Conservation (phyloP, 2,888 invertebrate genomes). For the Masnerella sp. region DNA sequence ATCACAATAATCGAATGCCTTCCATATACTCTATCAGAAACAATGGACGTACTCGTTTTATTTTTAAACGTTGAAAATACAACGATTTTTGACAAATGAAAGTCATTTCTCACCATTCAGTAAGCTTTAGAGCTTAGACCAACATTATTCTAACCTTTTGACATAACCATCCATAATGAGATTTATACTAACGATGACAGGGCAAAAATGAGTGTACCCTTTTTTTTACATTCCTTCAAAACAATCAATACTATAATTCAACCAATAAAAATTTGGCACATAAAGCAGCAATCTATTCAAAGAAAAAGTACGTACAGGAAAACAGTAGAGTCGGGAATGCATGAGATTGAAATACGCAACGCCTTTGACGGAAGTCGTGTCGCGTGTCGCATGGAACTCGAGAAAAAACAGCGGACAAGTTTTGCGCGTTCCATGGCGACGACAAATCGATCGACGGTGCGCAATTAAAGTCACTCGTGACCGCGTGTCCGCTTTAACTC, state of each 20-base stretch:
- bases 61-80: too few relatives aligned
- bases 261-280: constrained; percentile 18
- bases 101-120: too few relatives aligned
- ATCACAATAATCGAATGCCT: too few relatives aligned
- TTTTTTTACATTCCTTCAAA: background rate
- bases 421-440: constrained; percentile 39
- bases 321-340: constrained; percentile 36
- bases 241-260: constrained; percentile 18
- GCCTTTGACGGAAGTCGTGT: constrained; percentile 57
- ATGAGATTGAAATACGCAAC: constrained; percentile 50
- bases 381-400: constrained; percentile 52
- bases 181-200: too few relatives aligned
- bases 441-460: constrained; percentile 59
- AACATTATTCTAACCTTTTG: constrained; percentile 7
- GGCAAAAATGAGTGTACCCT: too few relatives aligned
- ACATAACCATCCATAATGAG: too few relatives aligned
- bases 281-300: constrained; percentile 15
- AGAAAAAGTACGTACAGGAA: constrained; percentile 46
- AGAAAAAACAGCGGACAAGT: constrained; percentile 39
- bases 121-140: too few relatives aligned
- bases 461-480: constrained; percentile 60
- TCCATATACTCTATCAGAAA: too few relatives aligned
- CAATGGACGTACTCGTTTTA: too few relatives aligned
- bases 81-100: too few relatives aligned
- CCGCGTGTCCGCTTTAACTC: constrained; percentile 42